A percentile compares a stretch with the other conserved stretches of the same genome.
phyloP scores from a whole-genome alignment of 2,113 vertebrate genomes.

The Antennarius striatus region DNA sequence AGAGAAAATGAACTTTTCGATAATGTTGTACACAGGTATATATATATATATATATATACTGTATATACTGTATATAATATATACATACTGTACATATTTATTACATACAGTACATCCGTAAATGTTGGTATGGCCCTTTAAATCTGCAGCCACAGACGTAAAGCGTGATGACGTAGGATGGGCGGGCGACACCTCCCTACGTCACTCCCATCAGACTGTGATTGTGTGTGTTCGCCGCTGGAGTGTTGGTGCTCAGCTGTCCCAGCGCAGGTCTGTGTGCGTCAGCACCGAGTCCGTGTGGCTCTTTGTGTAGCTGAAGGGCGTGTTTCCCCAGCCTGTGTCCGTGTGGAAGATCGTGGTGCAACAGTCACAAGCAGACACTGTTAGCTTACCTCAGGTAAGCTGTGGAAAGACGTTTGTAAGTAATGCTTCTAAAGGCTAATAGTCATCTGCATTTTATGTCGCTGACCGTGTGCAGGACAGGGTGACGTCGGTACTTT shows the following conservation, averaged over 20 bases:
- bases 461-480: not conserved
- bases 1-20: too few relatives aligned
- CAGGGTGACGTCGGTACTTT: too few relatives aligned
- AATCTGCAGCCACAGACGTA: not conserved
- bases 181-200: not conserved
- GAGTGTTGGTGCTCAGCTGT: not conserved
- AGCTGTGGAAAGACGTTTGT: not conserved
- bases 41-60: too few relatives aligned
- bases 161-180: not conserved
- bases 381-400: not conserved
- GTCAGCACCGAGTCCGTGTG: not conserved
- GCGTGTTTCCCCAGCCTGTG: not conserved
- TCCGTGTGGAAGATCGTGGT: not conserved
- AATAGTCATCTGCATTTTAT: too few relatives aligned
- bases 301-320: not conserved
- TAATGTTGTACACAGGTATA: too few relatives aligned
- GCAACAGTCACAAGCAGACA: not conserved
- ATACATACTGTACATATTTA: too few relatives aligned
- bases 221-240: not conserved
- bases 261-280: not conserved
- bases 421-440: too few relatives aligned
- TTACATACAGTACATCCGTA: not conserved
- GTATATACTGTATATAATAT: not conserved
- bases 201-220: not conserved
- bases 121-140: not conserved